Base-by-base conservation (phyloP, 2,888 invertebrate species). In the Gordius sp. region DNA sequence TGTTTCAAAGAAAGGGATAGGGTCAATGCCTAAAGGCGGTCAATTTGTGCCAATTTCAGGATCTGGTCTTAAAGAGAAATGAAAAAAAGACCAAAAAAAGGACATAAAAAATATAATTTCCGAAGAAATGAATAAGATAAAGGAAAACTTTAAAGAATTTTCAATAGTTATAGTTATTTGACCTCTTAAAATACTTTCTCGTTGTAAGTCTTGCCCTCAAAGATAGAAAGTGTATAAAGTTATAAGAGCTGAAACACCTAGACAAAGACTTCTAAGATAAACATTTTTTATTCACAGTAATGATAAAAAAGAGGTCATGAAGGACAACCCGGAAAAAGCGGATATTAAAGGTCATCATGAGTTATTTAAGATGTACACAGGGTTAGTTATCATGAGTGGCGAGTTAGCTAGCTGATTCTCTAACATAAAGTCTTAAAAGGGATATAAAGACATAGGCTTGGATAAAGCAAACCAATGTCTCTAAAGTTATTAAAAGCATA, bases 111-210 rank as follows among this genome's bases (percentile, higher is more conserved):
- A 76, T 62, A 78, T 69, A 61, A 79, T 68, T 75, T 79, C 78
- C 55, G 78, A 79, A 2, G 75, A 67, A 76, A 79, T 78, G 74
- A 79, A 79, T 71, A 79, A 66, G 66, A 79, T 76, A 76, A 79
- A 79, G 62, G 78, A 78, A 60, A 62, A 62, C 59, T 64, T 64
- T 62, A 64, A 63, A 58, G 63, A 63, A 60, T 64, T 64, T 61
- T 63, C 62, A 58, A 64, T 62, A 62, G 61, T 62, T 62, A 64
- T 63, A 62, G 62, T 64, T 62, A 63, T 63, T 59, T 63, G 63
- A 60, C 64, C 64, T 1, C 61, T 60, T 60, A 63, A n/a, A n/a
- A n/a, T 59, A 60, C 62, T 62, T 56, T 64, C 64, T 57, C 61
- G 60, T 59, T 60, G 59, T 61, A 63, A 61, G 63, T 63, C 62